Conservation (phyloP, 2,797 vertebrate species). For the Poecile montanus region DNA sequence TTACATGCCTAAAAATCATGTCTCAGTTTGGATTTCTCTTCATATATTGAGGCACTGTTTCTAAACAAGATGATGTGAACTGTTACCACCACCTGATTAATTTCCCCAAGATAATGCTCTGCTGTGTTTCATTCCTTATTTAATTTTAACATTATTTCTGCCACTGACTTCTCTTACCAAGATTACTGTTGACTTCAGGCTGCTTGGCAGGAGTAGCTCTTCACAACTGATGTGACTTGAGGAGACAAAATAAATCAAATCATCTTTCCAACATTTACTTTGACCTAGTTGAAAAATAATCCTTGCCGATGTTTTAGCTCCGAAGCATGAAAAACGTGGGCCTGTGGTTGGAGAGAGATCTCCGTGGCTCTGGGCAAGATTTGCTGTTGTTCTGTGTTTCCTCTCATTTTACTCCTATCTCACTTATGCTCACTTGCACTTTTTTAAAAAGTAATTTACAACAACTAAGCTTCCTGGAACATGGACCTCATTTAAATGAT, state of each 20-base stretch:
- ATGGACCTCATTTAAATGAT: neutral
- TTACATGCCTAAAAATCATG: neutral
- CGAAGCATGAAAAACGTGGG: neutral
- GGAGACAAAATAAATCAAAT: slow-evolving; percentile 54
- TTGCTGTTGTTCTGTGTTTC: neutral
- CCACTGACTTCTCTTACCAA: neutral
- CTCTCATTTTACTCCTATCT: neutral
- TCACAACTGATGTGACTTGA: neutral
- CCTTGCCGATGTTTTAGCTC: slow-evolving; percentile 1
- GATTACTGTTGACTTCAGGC: slow-evolving; percentile 36
- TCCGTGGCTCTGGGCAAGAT: neutral
- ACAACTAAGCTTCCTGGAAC: neutral
- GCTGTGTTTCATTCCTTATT: neutral
- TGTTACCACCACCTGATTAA: neutral
- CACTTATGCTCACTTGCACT: neutral
- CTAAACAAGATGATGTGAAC: neutral
- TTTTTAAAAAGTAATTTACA: neutral
- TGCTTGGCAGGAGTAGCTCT: slow-evolving; percentile 10
- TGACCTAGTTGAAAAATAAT: slow-evolving; percentile 50
- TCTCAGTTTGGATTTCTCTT: neutral
- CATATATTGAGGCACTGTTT: neutral
- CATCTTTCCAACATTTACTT: slow-evolving; percentile 20
- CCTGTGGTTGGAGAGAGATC: neutral
- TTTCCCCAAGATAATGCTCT: neutral
- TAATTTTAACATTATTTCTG: neutral